Conservation (phyloP, 2,888 invertebrate species). For the Linnaemya tessellans region DNA sequence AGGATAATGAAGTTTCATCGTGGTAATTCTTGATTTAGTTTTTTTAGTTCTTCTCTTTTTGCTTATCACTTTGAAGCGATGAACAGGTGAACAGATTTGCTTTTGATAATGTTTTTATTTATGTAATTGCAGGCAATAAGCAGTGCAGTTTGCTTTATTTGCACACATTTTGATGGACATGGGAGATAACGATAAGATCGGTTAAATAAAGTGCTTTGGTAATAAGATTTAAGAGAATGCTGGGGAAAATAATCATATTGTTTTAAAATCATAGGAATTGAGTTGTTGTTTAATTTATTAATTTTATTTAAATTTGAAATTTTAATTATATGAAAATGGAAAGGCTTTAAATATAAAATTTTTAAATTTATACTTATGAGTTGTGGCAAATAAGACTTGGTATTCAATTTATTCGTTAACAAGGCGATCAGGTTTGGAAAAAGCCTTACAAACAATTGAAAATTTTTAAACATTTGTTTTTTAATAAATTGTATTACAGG, state of each 20-base stretch:
- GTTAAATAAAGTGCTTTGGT: neutral
- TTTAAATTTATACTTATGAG: no score
- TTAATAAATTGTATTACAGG: no score
- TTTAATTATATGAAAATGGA: no score
- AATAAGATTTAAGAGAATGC: neutral
- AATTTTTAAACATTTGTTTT: no score
- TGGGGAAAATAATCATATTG: neutral
- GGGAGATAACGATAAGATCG: neutral
- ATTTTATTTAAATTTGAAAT: no score
- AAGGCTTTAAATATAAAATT: no score
- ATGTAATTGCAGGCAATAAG: conserved; percentile 42
- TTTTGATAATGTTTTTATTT: conserved; percentile 42
- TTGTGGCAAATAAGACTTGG: no score
- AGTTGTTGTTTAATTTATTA: no score
- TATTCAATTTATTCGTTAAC: no score
- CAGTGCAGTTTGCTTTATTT: neutral
- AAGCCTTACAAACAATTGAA: no score
- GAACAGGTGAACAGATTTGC: conserved; percentile 38
- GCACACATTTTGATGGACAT: conserved; percentile 2
- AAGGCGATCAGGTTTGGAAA: no score
- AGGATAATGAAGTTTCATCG: conserved; percentile 48
- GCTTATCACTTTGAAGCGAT: neutral
- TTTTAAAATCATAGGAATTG: no score
- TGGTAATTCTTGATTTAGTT: conserved; percentile 2
- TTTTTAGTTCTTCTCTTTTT: conserved; percentile 1